Percentiles rank a stretch among this genome's conserved stretches.
Conservation (phyloP, 2,888 invertebrate genomes). For the Lordiphosa fenestrarum region DNA sequence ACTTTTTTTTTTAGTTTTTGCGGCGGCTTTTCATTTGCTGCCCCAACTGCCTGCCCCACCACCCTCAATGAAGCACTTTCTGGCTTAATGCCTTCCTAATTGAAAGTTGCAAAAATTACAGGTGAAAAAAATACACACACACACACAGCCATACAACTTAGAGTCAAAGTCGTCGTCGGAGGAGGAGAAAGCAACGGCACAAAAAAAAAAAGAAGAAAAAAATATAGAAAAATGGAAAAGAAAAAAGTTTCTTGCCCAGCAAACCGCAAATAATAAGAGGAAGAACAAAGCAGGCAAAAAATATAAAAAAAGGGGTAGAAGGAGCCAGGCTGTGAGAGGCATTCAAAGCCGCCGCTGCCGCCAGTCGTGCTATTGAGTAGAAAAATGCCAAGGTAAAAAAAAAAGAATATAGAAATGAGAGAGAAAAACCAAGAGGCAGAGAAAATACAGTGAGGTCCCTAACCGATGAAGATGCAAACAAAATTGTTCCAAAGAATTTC, state of each 20-base stretch:
- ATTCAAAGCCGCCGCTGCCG: constrained; percentile 21
- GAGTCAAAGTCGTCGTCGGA: neutral
- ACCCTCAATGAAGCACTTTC: constrained; percentile 57
- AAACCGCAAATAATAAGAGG: constrained; percentile 64
- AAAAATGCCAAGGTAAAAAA: constrained; percentile 49
- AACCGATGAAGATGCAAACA: constrained; percentile 1
- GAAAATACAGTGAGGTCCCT: constrained; percentile 1
- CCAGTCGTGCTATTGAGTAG: constrained; percentile 55
- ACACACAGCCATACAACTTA: constrained; percentile 4
- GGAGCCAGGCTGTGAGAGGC: constrained; percentile 6
- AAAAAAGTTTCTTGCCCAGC: constrained; percentile 34
- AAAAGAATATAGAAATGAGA: neutral
- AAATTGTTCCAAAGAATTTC: neutral
- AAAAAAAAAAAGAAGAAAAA: constrained; percentile 6
- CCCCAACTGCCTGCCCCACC: neutral
- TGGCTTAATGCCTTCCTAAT: constrained; percentile 74
- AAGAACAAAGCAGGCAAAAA: constrained; percentile 21
- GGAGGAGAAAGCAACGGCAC: constrained; percentile 15
- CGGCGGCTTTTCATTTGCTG: constrained; percentile 47
- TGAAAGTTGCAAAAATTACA: constrained; percentile 66
- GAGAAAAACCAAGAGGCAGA: neutral
- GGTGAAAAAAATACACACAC: constrained; percentile 22
- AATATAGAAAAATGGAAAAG: constrained; percentile 6
- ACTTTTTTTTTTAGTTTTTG: constrained; percentile 9
- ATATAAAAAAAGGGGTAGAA: constrained; percentile 2